Percentiles rank a stretch among this genome's conserved stretches.
Conservation (phyloP, 2,113 vertebrate species). For the Pelodiscus sinensis region DNA sequence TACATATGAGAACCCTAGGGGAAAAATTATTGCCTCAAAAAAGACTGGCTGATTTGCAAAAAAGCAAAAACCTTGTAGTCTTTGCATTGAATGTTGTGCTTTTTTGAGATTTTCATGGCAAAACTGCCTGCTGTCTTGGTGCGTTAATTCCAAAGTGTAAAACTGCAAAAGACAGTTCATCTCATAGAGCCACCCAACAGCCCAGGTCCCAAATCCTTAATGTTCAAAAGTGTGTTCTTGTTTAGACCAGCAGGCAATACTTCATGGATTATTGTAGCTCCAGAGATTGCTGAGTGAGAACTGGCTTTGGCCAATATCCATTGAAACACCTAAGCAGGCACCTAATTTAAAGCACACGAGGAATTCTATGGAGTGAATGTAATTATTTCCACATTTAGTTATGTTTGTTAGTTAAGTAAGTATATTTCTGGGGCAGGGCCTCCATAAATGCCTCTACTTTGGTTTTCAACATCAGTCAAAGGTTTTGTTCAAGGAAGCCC, state of each 20-base stretch:
- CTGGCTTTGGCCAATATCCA: neutral
- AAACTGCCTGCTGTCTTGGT: neutral
- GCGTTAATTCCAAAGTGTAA: slow-evolving; percentile 13
- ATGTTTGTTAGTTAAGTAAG: neutral
- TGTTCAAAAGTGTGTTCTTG: neutral
- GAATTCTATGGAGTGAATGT: neutral
- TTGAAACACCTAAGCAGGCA: neutral
- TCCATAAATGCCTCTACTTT: neutral
- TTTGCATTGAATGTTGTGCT: neutral
- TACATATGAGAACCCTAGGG: neutral
- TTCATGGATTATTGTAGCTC: fast-evolving
- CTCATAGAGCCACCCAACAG: neutral
- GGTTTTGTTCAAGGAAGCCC: neutral
- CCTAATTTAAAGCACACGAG: slow-evolving; percentile 4
- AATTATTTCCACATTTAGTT: neutral
- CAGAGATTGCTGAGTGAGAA: neutral
- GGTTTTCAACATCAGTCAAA: neutral
- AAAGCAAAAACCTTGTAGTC: neutral
- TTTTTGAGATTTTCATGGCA: neutral
- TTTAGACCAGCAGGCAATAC: slow-evolving; percentile 24
- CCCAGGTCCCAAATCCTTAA: neutral
- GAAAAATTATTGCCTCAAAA: neutral
- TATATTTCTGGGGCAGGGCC: neutral
- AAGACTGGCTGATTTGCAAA: neutral
- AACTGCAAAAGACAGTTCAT: neutral